Evolutionary conservation across 2,113 vertebrate genomes (phyloP), one percentile per base, ranked within the genome.

Genomic region (Monopterus albus): DNA sequence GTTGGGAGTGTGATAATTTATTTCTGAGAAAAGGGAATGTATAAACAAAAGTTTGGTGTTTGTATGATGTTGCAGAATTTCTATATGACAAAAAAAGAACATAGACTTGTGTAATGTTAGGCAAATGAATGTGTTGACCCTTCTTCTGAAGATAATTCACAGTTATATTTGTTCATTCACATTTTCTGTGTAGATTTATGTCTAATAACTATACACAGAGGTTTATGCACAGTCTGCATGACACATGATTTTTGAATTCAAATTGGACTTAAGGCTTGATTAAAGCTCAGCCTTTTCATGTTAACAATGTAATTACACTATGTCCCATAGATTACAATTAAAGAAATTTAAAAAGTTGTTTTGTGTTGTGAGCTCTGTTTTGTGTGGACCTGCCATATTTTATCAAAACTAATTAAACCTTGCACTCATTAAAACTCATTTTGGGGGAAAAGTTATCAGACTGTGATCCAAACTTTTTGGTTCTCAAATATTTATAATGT

Each of bases 271-370:
- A 61, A 76, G n/a, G 43, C 52, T 75, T 66, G 45, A 72, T 68
- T 46, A 35, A 77, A 57, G 51, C 46, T 75, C 66, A 42, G 88
- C 42, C 57, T 84, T 86, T n/a, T n/a, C n/a, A n/a, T n/a, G n/a
- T n/a, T 62, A 79, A 51, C 58, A 84, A 74, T 89, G 89, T 88
- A 89, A 91, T 84, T 88, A n/a, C n/a, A n/a, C n/a, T n/a, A 88
- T 81, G 71, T 57, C 75, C 51, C 31, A 38, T 62, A 42, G 36
- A 81, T 76, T 59, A 76, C 62, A 91, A 89, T 91, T 87, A 88
- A 87, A 63, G 49, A 23, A 47, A 21, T 20, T 79, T 64, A 28
- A 63, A 3, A 55, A 76, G 62, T 40, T n/a, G 26, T 28, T 65
- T 43, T 3, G 28, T n/a, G 8, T 46, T 21, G 14, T 55, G 1